Conservation (phyloP, 2,113 vertebrate genomes). For the Columba janthina region DNA sequence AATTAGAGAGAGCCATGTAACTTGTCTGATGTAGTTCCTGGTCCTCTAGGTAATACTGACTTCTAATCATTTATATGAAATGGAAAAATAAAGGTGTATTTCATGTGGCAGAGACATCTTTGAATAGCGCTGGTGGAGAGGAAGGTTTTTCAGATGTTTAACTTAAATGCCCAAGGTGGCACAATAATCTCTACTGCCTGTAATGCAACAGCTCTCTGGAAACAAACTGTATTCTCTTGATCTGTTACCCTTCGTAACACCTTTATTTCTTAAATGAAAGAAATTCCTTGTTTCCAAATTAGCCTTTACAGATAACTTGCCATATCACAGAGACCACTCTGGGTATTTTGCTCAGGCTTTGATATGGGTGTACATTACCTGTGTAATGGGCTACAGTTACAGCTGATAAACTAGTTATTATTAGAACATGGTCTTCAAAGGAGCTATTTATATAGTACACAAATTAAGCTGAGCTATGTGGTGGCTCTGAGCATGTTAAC, state of each 20-base stretch:
- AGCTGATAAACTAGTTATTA: neutral
- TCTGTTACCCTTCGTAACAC: neutral
- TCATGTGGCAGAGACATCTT: neutral
- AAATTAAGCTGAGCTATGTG: neutral
- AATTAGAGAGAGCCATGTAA: neutral
- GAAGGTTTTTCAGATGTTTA: neutral
- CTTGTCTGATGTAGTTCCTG: neutral
- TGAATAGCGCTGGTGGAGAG: neutral
- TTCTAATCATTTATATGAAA: neutral
- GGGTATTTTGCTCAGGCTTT: neutral
- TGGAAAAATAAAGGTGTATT: neutral
- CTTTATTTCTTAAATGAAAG: neutral
- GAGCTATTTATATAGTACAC: neutral
- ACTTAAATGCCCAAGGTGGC: neutral
- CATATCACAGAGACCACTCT: neutral
- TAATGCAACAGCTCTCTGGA: neutral
- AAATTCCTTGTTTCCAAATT: neutral
- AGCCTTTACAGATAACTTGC: neutral
- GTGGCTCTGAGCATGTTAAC: neutral
- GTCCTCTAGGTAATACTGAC: neutral
- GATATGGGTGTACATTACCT: neutral
- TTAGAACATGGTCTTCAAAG: neutral
- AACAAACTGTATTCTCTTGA: neutral
- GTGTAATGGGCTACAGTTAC: neutral
- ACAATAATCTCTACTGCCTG: neutral